Conservation (phyloP, 2,888 invertebrate species). For the Drosophila aldrichi region DNA sequence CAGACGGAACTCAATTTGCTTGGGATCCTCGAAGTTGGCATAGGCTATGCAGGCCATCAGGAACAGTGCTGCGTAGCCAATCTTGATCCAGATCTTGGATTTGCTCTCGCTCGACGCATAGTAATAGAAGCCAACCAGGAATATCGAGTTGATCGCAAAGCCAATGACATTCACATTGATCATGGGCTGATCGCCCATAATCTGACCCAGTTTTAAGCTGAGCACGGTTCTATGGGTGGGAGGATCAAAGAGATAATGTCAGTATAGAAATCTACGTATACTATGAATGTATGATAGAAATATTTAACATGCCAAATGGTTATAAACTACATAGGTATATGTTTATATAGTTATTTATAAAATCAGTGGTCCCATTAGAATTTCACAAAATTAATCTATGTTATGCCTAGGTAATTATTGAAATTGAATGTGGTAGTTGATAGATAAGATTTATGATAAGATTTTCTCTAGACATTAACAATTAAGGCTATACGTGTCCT, state of each 20-base stretch:
- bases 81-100: slow-evolving; percentile 86
- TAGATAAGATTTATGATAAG: neutral
- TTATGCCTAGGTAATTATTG: slow-evolving; percentile 13
- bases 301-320: too few species aligned
- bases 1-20: slow-evolving; percentile 89
- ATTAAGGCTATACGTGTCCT: neutral
- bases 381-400: slow-evolving; percentile 31
- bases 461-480: neutral
- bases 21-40: slow-evolving; percentile 88
- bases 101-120: slow-evolving; percentile 87
- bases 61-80: slow-evolving; percentile 87
- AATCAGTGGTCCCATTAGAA: neutral
- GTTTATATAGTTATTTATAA: neutral
- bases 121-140: slow-evolving; percentile 89
- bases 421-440: slow-evolving; percentile 7
- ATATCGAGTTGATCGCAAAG: slow-evolving; percentile 89
- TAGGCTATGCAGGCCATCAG: slow-evolving; percentile 88
- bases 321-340: neutral
- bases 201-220: slow-evolving; percentile 91
- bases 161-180: slow-evolving; percentile 92
- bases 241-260: neutral
- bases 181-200: slow-evolving; percentile 91
- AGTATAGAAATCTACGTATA: too few species aligned
- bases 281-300: neutral
- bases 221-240: slow-evolving; percentile 88